These are phyloP conservation scores for Cottus gobio DNA, from an alignment of 2,113 vertebrate species.

Conservation along the genomic window DNA sequence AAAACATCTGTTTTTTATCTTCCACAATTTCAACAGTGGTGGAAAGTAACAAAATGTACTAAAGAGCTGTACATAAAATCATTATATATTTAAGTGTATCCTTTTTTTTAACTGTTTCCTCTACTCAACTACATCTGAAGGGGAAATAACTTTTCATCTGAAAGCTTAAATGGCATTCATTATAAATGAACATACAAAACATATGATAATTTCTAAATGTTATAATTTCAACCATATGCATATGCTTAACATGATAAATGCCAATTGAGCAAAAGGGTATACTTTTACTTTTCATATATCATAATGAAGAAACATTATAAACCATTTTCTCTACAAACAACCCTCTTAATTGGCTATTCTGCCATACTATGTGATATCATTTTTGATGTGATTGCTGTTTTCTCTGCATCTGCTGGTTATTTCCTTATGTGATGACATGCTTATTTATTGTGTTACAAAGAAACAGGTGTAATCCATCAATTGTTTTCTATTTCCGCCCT, in stretches of 20 bases:
- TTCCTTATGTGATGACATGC: neutral
- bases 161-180: neutral
- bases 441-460: neutral
- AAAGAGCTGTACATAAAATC: neutral
- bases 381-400: neutral
- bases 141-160: neutral
- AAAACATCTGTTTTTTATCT: neutral
- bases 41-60: neutral
- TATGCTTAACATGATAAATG: neutral
- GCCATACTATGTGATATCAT: neutral
- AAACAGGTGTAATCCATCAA: neutral
- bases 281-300: neutral
- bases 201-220: neutral
- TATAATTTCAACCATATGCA: neutral
- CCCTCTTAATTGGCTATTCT: neutral
- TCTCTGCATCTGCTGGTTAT: neutral
- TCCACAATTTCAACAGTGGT: neutral
- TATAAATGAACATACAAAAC: neutral
- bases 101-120: neutral
- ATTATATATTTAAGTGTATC: neutral
- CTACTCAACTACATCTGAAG: neutral
- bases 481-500: neutral
- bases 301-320: neutral
- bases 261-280: neutral
- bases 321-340: neutral